These are phyloP conservation scores for Drosophila elegans DNA, from an alignment of 1,140 invertebrate species.

Conservation along the genomic window DNA sequence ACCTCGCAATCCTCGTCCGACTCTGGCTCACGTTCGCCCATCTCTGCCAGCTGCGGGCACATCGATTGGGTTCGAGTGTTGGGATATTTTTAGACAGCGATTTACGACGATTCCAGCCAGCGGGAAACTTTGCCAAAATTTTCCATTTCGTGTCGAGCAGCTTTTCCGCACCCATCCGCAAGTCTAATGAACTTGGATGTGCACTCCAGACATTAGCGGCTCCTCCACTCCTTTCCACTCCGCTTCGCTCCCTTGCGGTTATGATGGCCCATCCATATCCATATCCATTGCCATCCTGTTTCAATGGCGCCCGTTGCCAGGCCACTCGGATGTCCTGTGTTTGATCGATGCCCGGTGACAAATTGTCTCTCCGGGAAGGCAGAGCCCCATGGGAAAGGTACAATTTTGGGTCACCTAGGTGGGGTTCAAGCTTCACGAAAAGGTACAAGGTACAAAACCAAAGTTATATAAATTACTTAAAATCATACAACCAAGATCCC, in stretches of 20 bases:
- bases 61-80: constrained; percentile 42
- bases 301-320: constrained; percentile 69
- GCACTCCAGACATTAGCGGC: constrained; percentile 48
- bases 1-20: constrained; percentile 97
- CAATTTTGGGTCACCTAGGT: not conserved
- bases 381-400: constrained; percentile 3
- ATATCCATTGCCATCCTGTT: constrained; percentile 39
- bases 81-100: constrained; percentile 70
- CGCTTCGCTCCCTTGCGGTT: constrained; percentile 56
- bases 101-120: constrained; percentile 48
- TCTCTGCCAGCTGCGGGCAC: constrained; percentile 62
- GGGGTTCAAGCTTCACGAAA: not conserved
- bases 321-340: constrained; percentile 47
- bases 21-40: constrained; percentile 95
- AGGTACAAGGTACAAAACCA: too few species aligned
- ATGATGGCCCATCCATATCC: constrained; percentile 8
- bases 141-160: constrained; percentile 74
- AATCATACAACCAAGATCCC: too few species aligned
- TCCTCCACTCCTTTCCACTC: not conserved
- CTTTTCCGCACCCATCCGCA: constrained; percentile 52
- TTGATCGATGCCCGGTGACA: constrained; percentile 79
- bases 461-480: too few species aligned
- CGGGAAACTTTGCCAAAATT: constrained; percentile 44
- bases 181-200: constrained; percentile 78
- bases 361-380: constrained; percentile 48